These are phyloP conservation scores for Drosophila picticornis DNA, from an alignment of 2,888 invertebrate species.

Conservation along the genomic window DNA sequence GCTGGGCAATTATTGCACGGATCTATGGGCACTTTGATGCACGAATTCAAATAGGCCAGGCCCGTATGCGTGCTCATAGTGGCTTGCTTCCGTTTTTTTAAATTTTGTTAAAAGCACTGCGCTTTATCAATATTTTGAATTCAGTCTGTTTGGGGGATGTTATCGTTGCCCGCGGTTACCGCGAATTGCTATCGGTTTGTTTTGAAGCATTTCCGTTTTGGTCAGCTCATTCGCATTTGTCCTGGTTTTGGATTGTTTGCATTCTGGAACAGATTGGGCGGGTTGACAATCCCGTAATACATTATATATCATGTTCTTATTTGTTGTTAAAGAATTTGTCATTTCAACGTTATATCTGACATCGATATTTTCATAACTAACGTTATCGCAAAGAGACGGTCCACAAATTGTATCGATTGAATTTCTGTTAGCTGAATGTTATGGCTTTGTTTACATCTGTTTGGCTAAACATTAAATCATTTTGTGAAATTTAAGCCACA, in stretches of 20 bases:
- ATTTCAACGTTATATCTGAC: too few species aligned
- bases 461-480: too few species aligned
- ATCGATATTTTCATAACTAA: neutral
- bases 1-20: conserved; percentile 90
- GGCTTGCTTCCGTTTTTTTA: neutral
- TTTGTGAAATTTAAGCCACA: neutral
- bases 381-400: neutral
- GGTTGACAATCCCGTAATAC: neutral
- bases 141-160: conserved; percentile 33
- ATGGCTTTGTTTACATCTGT: neutral
- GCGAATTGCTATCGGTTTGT: conserved; percentile 36
- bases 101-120: conserved; percentile 29
- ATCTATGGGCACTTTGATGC: conserved; percentile 90
- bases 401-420: neutral
- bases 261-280: neutral
- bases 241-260: conserved; percentile 24
- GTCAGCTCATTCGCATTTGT: conserved; percentile 43
- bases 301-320: neutral
- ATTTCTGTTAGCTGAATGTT: neutral
- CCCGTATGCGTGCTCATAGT: conserved; percentile 86
- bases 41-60: conserved; percentile 90
- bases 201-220: conserved; percentile 64
- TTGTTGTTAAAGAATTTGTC: neutral
- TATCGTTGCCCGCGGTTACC: conserved; percentile 68
- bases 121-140: conserved; percentile 71